Conservation (phyloP, 2,113 vertebrate species). For the Recurvirostra avosetta region DNA sequence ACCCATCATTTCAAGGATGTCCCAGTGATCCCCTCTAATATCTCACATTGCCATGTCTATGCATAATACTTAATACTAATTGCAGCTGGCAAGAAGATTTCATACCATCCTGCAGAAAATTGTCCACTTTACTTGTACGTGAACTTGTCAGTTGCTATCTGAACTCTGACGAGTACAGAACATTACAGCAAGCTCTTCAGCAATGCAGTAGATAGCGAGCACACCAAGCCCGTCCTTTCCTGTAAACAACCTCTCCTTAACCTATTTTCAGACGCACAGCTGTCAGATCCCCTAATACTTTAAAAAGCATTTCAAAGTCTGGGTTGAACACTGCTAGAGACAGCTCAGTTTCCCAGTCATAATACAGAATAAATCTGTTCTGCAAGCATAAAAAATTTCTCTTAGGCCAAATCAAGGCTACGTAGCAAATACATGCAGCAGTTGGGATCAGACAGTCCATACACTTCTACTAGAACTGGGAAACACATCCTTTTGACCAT, state of each 20-base stretch:
- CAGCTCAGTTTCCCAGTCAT: background rate
- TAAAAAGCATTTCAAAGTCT: background rate
- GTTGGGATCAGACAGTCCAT: background rate
- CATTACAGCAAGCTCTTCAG: background rate
- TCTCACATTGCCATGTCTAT: background rate
- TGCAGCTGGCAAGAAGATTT: background rate
- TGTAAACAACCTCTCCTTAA: background rate
- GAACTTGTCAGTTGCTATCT: background rate
- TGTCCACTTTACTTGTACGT: accelerated
- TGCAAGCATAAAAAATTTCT: background rate
- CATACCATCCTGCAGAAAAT: background rate
- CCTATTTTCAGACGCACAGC: background rate
- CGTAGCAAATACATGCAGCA: background rate
- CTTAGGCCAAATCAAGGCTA: background rate
- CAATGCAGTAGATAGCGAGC: background rate
- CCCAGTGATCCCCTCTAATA: background rate
- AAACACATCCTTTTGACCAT: background rate
- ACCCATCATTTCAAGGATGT: background rate
- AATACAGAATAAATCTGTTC: background rate
- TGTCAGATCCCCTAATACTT: background rate
- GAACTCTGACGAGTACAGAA: background rate
- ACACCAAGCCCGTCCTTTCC: background rate
- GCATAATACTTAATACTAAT: background rate
- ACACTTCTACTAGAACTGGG: background rate
- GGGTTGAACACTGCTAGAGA: background rate